These are phyloP conservation scores for Hemiprocne comata DNA, from an alignment of 2,113 vertebrate species.

Conservation along the genomic window DNA sequence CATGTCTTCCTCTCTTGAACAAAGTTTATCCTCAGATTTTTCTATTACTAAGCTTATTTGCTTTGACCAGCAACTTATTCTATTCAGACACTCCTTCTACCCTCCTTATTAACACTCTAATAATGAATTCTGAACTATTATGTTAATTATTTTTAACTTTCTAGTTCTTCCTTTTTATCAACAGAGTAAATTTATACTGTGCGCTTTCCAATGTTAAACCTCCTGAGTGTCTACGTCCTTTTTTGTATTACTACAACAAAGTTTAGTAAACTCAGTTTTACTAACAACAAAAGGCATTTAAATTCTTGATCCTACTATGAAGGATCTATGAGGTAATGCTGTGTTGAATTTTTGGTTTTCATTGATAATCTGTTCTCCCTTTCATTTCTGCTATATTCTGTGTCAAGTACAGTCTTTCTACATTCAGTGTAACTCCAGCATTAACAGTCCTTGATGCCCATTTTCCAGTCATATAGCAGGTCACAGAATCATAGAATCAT, in stretches of 20 bases:
- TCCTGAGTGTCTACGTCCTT: neutral
- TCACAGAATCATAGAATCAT: no score
- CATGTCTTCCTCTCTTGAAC: neutral
- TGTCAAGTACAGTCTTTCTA: neutral
- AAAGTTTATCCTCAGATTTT: neutral
- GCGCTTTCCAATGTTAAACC: neutral
- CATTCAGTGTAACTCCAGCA: neutral
- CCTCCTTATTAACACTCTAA: neutral
- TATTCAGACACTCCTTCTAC: neutral
- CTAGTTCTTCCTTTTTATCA: neutral
- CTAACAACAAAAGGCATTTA: neutral
- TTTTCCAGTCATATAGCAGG: neutral
- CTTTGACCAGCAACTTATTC: neutral
- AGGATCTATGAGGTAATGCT: neutral
- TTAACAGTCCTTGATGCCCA: fast-evolving
- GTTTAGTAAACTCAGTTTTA: neutral
- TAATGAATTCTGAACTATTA: neutral
- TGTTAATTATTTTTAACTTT: neutral
- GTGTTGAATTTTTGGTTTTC: neutral
- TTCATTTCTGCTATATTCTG: neutral
- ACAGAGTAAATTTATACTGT: neutral
- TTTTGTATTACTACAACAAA: neutral
- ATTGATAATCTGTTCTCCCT: neutral
- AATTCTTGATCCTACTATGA: neutral
- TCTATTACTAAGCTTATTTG: neutral